Evolutionary conservation across 2,888 invertebrate species (phyloP).

Genomic region (Pecten maximus): DNA sequence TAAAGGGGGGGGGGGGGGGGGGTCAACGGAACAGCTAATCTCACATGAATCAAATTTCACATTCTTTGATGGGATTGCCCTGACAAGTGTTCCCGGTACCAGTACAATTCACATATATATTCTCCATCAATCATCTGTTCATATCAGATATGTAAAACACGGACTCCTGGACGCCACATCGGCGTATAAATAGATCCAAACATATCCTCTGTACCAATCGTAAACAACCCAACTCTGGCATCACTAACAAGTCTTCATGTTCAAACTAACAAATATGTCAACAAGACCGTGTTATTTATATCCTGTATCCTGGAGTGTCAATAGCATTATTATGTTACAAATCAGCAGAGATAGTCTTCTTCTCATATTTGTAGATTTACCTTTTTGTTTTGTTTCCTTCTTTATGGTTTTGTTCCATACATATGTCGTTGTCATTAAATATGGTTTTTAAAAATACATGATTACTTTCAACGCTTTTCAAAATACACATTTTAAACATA

Average conservation of each 20-base stretch:
- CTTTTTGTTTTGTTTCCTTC: too few relatives aligned
- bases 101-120: neutral
- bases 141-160: neutral
- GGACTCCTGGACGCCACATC: neutral
- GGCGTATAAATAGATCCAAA: neutral
- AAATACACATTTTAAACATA: too few relatives aligned
- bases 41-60: neutral
- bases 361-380: too few relatives aligned
- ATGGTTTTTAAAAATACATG: too few relatives aligned
- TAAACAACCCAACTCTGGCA: neutral
- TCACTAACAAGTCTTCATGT: neutral
- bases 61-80: neutral
- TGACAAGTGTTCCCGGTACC: neutral
- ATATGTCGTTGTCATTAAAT: too few relatives aligned
- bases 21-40: neutral
- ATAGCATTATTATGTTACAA: too few relatives aligned
- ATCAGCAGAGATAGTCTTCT: too few relatives aligned
- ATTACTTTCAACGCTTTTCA: too few relatives aligned
- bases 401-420: too few relatives aligned
- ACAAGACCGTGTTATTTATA: neutral
- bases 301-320: too few relatives aligned
- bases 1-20: neutral
- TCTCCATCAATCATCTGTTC: slow-evolving; percentile 9
- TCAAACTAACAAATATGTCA: neutral
- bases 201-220: neutral